Conservation (phyloP, 64 coral and sea anemone genomes). For the Pocillopora damicornis region DNA sequence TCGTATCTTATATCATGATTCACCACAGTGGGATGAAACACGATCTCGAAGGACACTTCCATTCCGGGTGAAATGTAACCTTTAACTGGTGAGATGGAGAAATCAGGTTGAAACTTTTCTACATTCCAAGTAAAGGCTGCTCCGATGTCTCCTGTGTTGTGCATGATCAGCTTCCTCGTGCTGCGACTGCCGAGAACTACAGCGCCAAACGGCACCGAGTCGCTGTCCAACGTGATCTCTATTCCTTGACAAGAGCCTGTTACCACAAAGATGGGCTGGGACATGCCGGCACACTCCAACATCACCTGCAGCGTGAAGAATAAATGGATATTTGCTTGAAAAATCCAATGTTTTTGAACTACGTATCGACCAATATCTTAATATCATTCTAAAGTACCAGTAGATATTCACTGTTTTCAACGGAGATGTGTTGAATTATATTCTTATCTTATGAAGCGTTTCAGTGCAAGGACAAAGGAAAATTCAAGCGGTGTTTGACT, state of each 20-base stretch:
- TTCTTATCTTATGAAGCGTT: too few relatives aligned
- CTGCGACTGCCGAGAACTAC: conserved; percentile 85
- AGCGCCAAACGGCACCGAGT: conserved; percentile 93
- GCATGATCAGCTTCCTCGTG: conserved; percentile 88
- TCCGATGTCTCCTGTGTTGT: conserved; percentile 92
- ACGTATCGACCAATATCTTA: background rate
- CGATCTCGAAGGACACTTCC: conserved; percentile 89
- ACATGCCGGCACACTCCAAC: conserved; percentile 94
- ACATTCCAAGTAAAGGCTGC: conserved; percentile 90
- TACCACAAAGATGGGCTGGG: conserved; percentile 90
- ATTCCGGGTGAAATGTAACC: conserved; percentile 91
- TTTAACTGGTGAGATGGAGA: conserved; percentile 71
- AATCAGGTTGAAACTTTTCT: conserved; percentile 81
- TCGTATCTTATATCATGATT: conserved; percentile 94
- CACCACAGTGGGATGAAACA: conserved; percentile 75
- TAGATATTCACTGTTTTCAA: too few relatives aligned
- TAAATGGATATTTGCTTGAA: background rate
- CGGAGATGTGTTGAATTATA: too few relatives aligned
- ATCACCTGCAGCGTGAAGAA: conserved; percentile 62
- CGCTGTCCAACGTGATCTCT: conserved; percentile 77
- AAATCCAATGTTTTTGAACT: background rate
- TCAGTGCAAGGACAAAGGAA: too few relatives aligned
- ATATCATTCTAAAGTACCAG: background rate
- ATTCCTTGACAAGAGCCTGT: conserved; percentile 91
- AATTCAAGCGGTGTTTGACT: too few relatives aligned